Evolutionary conservation across 2,797 vertebrate genomes (phyloP).

Genomic region (Enteromius afrohamiltoni): DNA sequence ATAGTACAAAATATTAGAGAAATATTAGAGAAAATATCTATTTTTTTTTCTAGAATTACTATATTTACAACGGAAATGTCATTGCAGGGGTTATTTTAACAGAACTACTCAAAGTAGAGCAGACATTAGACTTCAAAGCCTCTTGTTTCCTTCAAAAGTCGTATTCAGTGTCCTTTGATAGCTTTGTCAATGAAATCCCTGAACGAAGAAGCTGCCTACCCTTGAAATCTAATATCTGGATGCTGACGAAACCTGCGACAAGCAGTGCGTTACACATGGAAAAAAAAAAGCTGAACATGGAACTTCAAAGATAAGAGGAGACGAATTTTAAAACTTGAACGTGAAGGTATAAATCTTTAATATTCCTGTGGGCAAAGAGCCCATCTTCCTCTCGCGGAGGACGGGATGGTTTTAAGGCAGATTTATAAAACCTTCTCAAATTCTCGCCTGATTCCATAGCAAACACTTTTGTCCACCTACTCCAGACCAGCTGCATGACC

Average conservation of each 20-base stretch:
- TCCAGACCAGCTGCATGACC: conserved; percentile 26
- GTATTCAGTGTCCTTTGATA: conserved; percentile 45
- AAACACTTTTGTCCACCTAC: conserved; percentile 35
- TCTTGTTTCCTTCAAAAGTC: conserved; percentile 29
- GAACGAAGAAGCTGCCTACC: conserved; percentile 9
- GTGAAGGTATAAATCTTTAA: conserved; percentile 22
- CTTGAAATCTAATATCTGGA: conserved; percentile 37
- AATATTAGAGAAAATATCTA: not conserved
- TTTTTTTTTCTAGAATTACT: too few relatives aligned
- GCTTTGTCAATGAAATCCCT: not conserved
- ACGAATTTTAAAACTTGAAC: not conserved
- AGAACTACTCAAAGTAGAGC: not conserved
- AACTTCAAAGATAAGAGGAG: conserved; percentile 24
- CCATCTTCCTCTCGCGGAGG: not conserved
- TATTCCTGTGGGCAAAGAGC: conserved; percentile 21
- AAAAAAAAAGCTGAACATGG: conserved; percentile 27
- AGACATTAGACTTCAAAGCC: conserved; percentile 40
- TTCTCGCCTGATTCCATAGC: not conserved
- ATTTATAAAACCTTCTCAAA: conserved; percentile 35
- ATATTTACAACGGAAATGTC: too few relatives aligned
- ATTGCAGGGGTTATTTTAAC: not conserved
- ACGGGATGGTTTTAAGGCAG: not conserved
- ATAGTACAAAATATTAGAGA: not conserved
- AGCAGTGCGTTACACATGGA: conserved; percentile 13
- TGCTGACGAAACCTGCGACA: not conserved